phyloP scores from a whole-genome alignment of 2,113 vertebrate genomes.

The Raja brachyura region DNA sequence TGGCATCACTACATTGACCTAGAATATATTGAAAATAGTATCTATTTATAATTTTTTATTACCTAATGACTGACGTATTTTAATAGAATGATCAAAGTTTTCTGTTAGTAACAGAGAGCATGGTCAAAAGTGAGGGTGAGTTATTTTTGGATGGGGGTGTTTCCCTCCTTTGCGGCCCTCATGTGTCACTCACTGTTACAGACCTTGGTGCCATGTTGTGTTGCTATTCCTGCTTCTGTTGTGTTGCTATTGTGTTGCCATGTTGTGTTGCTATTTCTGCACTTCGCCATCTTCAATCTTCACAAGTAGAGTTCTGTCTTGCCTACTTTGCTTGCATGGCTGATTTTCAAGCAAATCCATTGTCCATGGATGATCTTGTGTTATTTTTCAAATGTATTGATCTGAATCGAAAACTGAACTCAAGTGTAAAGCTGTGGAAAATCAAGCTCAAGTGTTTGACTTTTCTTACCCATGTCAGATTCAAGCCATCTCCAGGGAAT shows the following conservation, averaged over 20 bases:
- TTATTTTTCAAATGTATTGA: background rate
- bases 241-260: no score
- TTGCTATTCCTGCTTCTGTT: background rate
- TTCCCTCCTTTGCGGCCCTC: background rate
- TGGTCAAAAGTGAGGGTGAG: background rate
- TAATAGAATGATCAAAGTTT: background rate
- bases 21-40: no score
- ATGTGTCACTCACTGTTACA: background rate
- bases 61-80: background rate
- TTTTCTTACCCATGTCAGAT: background rate
- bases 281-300: background rate
- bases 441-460: background rate
- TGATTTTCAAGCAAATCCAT: background rate
- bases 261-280: background rate
- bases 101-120: background rate
- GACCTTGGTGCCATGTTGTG: background rate
- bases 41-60: background rate
- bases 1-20: background rate
- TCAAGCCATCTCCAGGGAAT: background rate
- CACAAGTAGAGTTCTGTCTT: background rate
- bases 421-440: background rate
- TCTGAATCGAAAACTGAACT: background rate
- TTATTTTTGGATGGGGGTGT: background rate
- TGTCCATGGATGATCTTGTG: background rate
- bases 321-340: background rate